phyloP scores from a whole-genome alignment of 1,140 invertebrate genomes.

The Drosophila auraria region DNA sequence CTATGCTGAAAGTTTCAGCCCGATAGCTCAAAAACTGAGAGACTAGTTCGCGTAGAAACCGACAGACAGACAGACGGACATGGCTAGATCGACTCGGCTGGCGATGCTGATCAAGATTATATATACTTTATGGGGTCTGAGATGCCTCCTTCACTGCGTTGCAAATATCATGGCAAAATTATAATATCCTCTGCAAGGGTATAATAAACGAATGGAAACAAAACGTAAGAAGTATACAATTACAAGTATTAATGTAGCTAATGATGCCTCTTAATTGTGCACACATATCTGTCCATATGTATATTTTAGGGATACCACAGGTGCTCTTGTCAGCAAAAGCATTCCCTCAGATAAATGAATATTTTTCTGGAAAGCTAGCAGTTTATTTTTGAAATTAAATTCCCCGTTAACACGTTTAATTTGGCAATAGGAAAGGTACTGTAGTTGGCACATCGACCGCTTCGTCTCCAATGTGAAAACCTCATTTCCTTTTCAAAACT shows the following conservation, averaged over 20 bases:
- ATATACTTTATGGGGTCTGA: too few relatives aligned
- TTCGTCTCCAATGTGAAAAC: constrained; percentile 12
- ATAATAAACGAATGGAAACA: not conserved
- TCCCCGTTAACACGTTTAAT: not conserved
- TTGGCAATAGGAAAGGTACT: constrained; percentile 8
- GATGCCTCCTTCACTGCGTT: too few relatives aligned
- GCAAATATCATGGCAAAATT: too few relatives aligned
- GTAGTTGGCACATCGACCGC: not conserved
- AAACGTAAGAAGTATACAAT: not conserved
- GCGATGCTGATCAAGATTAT: too few relatives aligned
- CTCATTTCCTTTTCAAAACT: constrained; percentile 24
- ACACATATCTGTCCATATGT: too few relatives aligned
- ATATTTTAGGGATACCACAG: not conserved
- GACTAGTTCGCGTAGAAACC: too few relatives aligned
- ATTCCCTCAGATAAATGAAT: not conserved
- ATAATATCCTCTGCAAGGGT: too few relatives aligned
- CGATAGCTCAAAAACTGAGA: too few relatives aligned
- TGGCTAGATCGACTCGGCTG: too few relatives aligned
- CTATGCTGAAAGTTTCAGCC: too few relatives aligned
- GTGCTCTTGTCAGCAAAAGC: not conserved
- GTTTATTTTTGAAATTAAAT: not conserved
- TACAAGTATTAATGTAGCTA: not conserved
- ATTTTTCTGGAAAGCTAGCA: not conserved
- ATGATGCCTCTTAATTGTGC: not conserved
- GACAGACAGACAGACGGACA: too few relatives aligned